Evolutionary conservation across 37 sponge, comb jelly and placozoan genomes (phyloP).

Genomic region (Lycopodina hypogea): DNA sequence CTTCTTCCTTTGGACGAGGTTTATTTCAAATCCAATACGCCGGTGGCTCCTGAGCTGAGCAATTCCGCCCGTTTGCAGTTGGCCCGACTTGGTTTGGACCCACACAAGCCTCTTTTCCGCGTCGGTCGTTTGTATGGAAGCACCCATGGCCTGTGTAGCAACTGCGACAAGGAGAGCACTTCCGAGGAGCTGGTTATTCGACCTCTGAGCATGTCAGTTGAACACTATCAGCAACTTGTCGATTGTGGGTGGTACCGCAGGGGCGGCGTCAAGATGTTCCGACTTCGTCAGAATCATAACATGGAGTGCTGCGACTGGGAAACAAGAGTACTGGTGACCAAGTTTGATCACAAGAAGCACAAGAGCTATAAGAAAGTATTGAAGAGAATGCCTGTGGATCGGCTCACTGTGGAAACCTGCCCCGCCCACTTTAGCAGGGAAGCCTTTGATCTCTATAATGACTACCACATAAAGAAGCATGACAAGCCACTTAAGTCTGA

Average conservation of each 20-base stretch:
- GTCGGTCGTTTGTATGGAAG: slow-evolving; percentile 68
- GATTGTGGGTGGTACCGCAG: slow-evolving; percentile 89
- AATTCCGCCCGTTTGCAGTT: slow-evolving; percentile 34
- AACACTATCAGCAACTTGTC: slow-evolving; percentile 80
- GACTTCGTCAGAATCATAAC: slow-evolving; percentile 61
- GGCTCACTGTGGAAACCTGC: slow-evolving; percentile 44
- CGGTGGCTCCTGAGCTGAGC: slow-evolving; percentile 35
- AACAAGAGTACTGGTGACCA: slow-evolving; percentile 63
- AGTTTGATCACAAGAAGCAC: slow-evolving; percentile 60
- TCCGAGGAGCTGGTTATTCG: slow-evolving; percentile 79
- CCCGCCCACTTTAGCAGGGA: slow-evolving; percentile 73
- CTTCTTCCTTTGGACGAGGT: slow-evolving; percentile 39
- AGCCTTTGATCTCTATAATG: slow-evolving; percentile 79
- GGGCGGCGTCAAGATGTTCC: slow-evolving; percentile 92
- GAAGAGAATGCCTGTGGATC: slow-evolving; percentile 56
- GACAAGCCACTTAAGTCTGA: slow-evolving; percentile 70
- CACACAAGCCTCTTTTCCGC: slow-evolving; percentile 47
- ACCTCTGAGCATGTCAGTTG: slow-evolving; percentile 61
- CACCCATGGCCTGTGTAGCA: slow-evolving; percentile 68
- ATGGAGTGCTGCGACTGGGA: slow-evolving; percentile 81
- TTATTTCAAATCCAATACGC: slow-evolving; percentile 24
- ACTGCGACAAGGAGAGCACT: slow-evolving; percentile 70
- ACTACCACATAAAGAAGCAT: slow-evolving; percentile 73
- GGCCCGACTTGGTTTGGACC: slow-evolving; percentile 43
- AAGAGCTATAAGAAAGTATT: slow-evolving; percentile 69